phyloP scores from a whole-genome alignment of 2,888 invertebrate genomes.

The Lutraria lutraria region DNA sequence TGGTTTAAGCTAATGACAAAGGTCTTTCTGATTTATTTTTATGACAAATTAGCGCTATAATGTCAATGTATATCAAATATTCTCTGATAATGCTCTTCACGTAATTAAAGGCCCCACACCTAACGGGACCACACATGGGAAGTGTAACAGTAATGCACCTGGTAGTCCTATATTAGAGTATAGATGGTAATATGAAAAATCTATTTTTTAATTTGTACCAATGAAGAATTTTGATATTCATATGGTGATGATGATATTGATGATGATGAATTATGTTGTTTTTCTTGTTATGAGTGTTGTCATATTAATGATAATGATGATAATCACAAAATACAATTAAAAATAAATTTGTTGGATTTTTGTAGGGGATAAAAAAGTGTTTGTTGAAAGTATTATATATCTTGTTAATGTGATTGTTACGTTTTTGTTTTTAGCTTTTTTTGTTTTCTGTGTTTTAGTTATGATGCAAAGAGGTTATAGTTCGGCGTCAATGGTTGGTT shows the following conservation, averaged over 20 bases:
- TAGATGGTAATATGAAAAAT: background rate
- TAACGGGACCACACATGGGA: too few species aligned
- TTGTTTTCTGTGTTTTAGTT: slow-evolving; percentile 8
- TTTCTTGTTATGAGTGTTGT: background rate
- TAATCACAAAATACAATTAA: background rate
- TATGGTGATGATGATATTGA: background rate
- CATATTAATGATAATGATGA: background rate
- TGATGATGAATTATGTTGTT: background rate
- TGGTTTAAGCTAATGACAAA: too few species aligned
- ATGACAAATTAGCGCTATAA: too few species aligned
- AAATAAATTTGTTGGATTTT: background rate
- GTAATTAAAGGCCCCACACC: too few species aligned
- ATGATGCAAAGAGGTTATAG: slow-evolving; percentile 9
- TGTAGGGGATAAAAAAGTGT: background rate
- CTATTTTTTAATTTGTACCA: slow-evolving; percentile 12
- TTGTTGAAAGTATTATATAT: slow-evolving; percentile 8
- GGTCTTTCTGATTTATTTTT: too few species aligned
- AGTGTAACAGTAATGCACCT: too few species aligned
- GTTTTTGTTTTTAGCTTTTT: slow-evolving; percentile 5
- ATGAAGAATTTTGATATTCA: background rate
- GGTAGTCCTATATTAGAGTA: too few species aligned
- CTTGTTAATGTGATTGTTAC: slow-evolving; percentile 6
- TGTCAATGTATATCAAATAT: too few species aligned
- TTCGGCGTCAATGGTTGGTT: background rate
- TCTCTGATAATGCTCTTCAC: too few species aligned